These are phyloP conservation scores for Pediacus dermestoides DNA, from an alignment of 2,888 invertebrate genomes.

Conservation along the genomic window DNA sequence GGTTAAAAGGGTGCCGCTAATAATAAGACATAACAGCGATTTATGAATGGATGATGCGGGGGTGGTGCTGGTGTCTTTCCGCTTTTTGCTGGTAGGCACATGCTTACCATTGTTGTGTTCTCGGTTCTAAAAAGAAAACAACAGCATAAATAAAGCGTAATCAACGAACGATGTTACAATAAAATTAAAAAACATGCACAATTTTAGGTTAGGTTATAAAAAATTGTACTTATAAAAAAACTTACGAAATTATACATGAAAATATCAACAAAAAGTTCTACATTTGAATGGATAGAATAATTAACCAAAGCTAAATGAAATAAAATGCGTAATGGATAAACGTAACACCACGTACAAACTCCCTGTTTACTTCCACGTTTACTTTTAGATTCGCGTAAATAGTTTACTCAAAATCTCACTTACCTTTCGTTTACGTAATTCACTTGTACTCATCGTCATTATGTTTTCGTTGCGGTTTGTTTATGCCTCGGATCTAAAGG, in stretches of 20 bases:
- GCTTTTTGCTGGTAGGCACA: constrained; percentile 32
- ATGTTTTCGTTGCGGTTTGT: too few relatives aligned
- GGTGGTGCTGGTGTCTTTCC: constrained; percentile 38
- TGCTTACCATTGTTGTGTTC: constrained; percentile 35
- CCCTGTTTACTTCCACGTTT: too few relatives aligned
- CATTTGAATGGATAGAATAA: too few relatives aligned
- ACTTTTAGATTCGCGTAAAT: too few relatives aligned
- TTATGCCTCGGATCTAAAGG: too few relatives aligned
- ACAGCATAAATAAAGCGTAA: constrained; percentile 8
- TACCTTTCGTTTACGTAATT: constrained; percentile 40
- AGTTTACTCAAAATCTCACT: constrained; percentile 21
- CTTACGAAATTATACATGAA: too few relatives aligned
- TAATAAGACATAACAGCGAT: constrained; percentile 44
- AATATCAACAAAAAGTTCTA: too few relatives aligned
- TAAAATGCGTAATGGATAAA: too few relatives aligned
- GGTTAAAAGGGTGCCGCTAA: constrained; percentile 45
- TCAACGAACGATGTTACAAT: not conserved
- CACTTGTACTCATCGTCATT: constrained; percentile 21
- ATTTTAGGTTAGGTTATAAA: constrained; percentile 10
- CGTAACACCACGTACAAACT: too few relatives aligned
- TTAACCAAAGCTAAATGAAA: too few relatives aligned
- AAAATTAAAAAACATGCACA: constrained; percentile 11
- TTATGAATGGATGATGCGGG: constrained; percentile 43
- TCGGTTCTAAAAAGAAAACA: constrained; percentile 32
- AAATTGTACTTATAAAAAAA: too few relatives aligned